Conservation (phyloP, 2,888 invertebrate species). For the Pyrrhopygopsis socrates region DNA sequence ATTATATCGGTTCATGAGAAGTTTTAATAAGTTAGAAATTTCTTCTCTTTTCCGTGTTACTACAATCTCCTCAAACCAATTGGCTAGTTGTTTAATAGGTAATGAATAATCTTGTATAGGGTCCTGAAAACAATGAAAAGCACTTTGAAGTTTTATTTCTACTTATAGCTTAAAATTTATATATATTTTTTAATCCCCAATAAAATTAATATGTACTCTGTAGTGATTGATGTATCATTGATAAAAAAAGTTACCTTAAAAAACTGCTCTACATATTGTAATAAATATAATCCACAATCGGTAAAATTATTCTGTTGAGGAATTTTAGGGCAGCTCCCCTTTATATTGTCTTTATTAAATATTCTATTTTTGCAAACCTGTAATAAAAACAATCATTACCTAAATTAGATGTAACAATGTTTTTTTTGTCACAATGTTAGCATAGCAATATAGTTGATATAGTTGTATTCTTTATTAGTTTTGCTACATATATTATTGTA, state of each 20-base stretch:
- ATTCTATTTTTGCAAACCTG: conserved; percentile 95
- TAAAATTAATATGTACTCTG: too few species aligned
- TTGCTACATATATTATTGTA: too few species aligned
- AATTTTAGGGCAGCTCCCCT: conserved; percentile 98
- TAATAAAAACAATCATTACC: conserved; percentile 49
- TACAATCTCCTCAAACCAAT: conserved; percentile 98
- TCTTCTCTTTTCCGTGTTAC: conserved; percentile 99
- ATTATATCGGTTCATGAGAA: conserved; percentile 97
- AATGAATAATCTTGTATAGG: conserved; percentile 98
- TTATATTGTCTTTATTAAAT: conserved; percentile 98
- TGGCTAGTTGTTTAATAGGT: conserved; percentile 98
- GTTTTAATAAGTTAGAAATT: conserved; percentile 97
- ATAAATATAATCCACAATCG: conserved; percentile 99
- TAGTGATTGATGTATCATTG: not conserved
- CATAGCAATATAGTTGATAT: too few species aligned
- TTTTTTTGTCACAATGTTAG: too few species aligned
- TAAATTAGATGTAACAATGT: too few species aligned
- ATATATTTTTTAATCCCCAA: too few species aligned
- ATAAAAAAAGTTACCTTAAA: conserved; percentile 96
- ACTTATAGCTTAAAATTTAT: too few species aligned
- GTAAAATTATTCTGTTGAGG: conserved; percentile 99
- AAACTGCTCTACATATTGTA: conserved; percentile 99
- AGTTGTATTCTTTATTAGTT: too few species aligned
- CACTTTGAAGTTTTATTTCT: too few species aligned
- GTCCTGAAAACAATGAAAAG: conserved; percentile 94